Evolutionary conservation across 2,888 invertebrate species (phyloP).

Genomic region (Agonopterix alstromeriana): DNA sequence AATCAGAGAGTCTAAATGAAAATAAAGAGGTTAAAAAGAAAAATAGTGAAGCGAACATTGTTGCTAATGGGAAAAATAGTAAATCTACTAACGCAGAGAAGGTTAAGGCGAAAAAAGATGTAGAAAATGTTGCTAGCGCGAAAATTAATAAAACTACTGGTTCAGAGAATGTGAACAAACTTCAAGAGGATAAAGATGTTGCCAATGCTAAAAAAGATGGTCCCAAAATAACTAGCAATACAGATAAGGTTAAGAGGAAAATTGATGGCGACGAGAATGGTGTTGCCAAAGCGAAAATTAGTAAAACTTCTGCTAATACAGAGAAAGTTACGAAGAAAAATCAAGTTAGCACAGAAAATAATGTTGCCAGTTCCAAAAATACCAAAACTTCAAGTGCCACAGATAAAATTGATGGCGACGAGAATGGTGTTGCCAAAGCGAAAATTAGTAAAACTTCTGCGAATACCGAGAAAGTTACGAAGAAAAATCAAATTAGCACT

Average conservation of each 20-base stretch:
- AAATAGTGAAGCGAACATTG: background rate
- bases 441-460: conserved; percentile 1
- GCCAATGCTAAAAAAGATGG: too few relatives aligned
- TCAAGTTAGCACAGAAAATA: conserved; percentile 4
- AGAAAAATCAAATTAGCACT: conserved; percentile 1
- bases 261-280: background rate
- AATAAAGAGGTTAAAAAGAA: background rate
- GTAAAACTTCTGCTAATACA: conserved; percentile 2
- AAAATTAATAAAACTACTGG: conserved; percentile 6
- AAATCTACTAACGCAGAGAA: background rate
- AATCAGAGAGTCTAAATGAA: background rate
- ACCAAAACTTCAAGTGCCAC: background rate
- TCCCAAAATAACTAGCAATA: background rate
- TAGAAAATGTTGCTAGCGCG: conserved; percentile 1
- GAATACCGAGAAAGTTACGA: conserved; percentile 6
- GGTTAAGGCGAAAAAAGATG: background rate
- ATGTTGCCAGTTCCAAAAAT: background rate
- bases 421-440: background rate
- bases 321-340: conserved; percentile 6
- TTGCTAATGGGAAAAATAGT: conserved; percentile 8
- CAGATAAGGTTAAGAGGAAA: background rate
- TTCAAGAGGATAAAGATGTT: too few relatives aligned
- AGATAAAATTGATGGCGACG: background rate
- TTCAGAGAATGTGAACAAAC: too few relatives aligned
- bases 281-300: background rate